A percentile compares a stretch with the other conserved stretches of the same genome.
Conservation (phyloP, 2,888 invertebrate species). For the Nyleta sp. region DNA sequence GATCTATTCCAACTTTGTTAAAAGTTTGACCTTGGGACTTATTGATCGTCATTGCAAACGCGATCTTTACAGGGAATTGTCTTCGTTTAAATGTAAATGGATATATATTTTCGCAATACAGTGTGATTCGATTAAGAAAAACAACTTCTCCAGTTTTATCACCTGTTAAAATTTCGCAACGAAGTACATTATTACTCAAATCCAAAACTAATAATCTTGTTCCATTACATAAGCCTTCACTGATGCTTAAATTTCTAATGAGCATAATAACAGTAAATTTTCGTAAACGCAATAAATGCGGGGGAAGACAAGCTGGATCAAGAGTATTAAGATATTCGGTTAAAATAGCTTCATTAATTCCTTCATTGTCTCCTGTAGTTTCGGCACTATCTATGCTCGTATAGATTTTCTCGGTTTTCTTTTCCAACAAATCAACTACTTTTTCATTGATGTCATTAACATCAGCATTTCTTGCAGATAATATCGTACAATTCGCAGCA, state of each 20-base stretch:
- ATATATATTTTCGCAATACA: conserved; percentile 51
- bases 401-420: conserved; percentile 22
- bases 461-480: too few relatives aligned
- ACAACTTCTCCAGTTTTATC: conserved; percentile 57
- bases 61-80: conserved; percentile 65
- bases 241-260: conserved; percentile 60
- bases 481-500: conserved; percentile 40
- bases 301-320: conserved; percentile 50
- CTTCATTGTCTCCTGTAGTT: conserved; percentile 10
- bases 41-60: conserved; percentile 67
- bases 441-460: conserved; percentile 65
- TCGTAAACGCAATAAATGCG: conserved; percentile 59
- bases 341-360: conserved; percentile 26
- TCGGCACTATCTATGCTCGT: conserved; percentile 32
- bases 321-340: conserved; percentile 37
- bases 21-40: conserved; percentile 50
- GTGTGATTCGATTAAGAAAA: conserved; percentile 42
- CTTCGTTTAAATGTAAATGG: conserved; percentile 54
- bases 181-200: conserved; percentile 47
- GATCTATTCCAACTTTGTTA: conserved; percentile 44
- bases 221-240: conserved; percentile 66
- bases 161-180: conserved; percentile 64
- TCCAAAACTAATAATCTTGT: conserved; percentile 64
- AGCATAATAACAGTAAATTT: background rate
- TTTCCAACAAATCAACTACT: conserved; percentile 31